Evolutionary conservation across 2,888 invertebrate genomes (phyloP).

Genomic region (Stramonita haemastoma): DNA sequence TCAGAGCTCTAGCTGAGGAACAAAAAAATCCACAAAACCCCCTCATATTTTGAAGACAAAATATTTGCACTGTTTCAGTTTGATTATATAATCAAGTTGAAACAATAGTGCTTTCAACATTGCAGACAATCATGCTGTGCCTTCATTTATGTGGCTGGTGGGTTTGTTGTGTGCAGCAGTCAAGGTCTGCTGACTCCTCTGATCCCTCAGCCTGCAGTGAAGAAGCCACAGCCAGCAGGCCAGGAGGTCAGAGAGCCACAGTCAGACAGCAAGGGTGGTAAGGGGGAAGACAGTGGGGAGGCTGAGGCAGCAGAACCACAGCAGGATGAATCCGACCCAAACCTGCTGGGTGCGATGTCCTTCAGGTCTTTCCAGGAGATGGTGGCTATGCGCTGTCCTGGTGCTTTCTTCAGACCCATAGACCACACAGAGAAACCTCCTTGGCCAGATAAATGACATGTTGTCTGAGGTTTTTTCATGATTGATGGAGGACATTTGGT

Average conservation of each 20-base stretch:
- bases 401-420: conserved; percentile 26
- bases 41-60: not conserved
- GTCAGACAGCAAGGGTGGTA: too few relatives aligned
- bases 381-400: not conserved
- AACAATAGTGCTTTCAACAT: too few relatives aligned
- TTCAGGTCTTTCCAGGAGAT: not conserved
- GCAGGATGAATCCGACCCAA: not conserved
- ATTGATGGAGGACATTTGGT: too few relatives aligned
- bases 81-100: too few relatives aligned
- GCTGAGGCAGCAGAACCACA: not conserved
- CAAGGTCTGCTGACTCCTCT: conserved; percentile 7
- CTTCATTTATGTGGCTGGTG: not conserved
- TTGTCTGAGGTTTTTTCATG: not conserved
- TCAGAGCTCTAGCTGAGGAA: not conserved
- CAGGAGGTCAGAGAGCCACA: not conserved
- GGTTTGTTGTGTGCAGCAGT: not conserved
- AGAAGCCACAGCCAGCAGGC: not conserved
- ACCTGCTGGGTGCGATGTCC: not conserved
- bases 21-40: not conserved
- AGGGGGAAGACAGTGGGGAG: not conserved
- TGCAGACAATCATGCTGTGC: too few relatives aligned
- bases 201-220: not conserved
- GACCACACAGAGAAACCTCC: too few relatives aligned
- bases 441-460: not conserved
- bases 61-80: too few relatives aligned